phyloP scores from a whole-genome alignment of 2,888 invertebrate genomes.

The Aleiodes alternator region DNA sequence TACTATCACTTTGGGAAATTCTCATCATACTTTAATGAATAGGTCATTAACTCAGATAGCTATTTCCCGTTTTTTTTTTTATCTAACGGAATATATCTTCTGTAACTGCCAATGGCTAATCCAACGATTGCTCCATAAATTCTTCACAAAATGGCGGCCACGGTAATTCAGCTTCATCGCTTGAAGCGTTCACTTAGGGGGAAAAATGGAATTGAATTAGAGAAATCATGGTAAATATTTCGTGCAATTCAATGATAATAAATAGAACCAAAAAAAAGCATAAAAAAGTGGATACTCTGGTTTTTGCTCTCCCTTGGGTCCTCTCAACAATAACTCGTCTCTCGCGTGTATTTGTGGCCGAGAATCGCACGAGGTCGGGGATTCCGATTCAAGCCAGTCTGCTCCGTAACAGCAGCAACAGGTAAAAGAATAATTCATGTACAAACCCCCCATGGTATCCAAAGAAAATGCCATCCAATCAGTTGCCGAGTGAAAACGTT shows the following conservation, averaged over 20 bases:
- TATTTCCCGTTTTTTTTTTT: too few species aligned
- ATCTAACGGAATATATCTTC: too few species aligned
- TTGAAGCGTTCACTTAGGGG: slow-evolving; percentile 2
- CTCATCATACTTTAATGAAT: too few species aligned
- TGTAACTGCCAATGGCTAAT: too few species aligned
- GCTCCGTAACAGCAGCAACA: slow-evolving; percentile 33
- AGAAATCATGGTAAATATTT: slow-evolving; percentile 8
- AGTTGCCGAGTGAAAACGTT: slow-evolving; percentile 27
- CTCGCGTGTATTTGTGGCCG: slow-evolving; percentile 25
- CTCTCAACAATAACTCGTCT: slow-evolving; percentile 32
- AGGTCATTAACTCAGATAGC: too few species aligned
- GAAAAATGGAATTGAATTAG: background rate
- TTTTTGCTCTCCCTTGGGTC: slow-evolving; percentile 23
- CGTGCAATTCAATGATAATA: background rate
- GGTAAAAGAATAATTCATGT: slow-evolving; percentile 37
- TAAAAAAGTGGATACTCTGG: slow-evolving; percentile 18
- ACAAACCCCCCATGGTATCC: slow-evolving; percentile 4
- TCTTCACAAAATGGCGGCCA: too few species aligned
- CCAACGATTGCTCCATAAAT: too few species aligned
- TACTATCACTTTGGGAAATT: too few species aligned
- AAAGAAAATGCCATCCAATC: slow-evolving; percentile 34
- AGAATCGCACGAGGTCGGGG: slow-evolving; percentile 18
- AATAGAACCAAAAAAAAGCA: background rate
- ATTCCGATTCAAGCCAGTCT: slow-evolving; percentile 21
- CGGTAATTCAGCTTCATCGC: background rate